phyloP scores from a whole-genome alignment of 1,140 invertebrate species.

The Papilio polytes region DNA sequence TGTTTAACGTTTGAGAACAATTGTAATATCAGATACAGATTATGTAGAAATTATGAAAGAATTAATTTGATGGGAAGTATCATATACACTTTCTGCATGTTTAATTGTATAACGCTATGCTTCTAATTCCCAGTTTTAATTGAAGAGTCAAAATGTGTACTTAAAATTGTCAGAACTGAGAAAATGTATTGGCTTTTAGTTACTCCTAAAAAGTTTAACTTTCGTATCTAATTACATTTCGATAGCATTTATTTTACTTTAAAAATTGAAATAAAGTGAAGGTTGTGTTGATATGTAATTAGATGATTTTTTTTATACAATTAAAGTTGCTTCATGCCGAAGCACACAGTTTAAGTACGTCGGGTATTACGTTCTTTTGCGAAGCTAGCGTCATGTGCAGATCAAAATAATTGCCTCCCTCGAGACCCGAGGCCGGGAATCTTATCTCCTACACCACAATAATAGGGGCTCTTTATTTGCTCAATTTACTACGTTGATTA shows the following conservation, averaged over 20 bases:
- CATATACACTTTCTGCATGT: no score
- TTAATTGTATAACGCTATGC: no score
- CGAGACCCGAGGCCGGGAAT: conserved; percentile 10
- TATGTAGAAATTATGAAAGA: neutral
- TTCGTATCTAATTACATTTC: no score
- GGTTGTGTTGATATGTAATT: no score
- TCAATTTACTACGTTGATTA: conserved; percentile 29
- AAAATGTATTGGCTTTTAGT: no score
- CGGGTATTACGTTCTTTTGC: neutral
- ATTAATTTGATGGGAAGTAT: neutral
- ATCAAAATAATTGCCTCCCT: conserved; percentile 44
- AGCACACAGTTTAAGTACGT: neutral
- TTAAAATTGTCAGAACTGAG: no score
- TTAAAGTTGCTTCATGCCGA: neutral
- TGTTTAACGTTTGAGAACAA: conserved; percentile 27
- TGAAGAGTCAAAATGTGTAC: no score
- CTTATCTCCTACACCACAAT: conserved; percentile 43
- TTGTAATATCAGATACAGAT: neutral
- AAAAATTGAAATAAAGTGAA: no score
- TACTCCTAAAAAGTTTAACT: no score
- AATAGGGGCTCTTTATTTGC: conserved; percentile 44
- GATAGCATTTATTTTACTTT: no score
- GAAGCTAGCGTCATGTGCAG: conserved; percentile 36
- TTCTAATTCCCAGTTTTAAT: no score
- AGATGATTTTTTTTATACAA: neutral